Evolutionary conservation across 2,797 vertebrate species (phyloP).

Genomic region (Acestrorhynchus altus): DNA sequence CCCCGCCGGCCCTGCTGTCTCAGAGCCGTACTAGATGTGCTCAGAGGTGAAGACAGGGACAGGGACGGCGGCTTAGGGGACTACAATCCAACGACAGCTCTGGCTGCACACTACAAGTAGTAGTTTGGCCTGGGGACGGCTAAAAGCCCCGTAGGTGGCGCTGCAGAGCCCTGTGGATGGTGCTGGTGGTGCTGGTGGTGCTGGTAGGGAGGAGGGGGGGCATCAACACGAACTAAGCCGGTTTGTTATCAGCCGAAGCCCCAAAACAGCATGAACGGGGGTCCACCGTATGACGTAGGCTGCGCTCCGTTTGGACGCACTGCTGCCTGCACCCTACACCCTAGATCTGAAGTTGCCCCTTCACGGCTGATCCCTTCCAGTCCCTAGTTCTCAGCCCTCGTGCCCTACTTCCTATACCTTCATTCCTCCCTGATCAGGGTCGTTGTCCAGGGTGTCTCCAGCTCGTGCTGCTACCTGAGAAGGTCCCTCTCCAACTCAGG

Average conservation of each 20-base stretch:
- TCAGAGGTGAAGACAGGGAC: too few species aligned
- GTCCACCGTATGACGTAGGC: background rate
- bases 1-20: too few species aligned
- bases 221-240: background rate
- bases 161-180: background rate
- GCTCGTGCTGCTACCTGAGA: too few species aligned
- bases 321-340: background rate
- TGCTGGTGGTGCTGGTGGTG: background rate
- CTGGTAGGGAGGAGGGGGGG: background rate
- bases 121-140: background rate
- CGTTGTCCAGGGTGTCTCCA: background rate
- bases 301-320: background rate
- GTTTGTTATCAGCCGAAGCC: background rate
- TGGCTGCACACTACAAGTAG: too few species aligned
- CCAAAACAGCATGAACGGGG: background rate
- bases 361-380: background rate
- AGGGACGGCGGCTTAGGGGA: too few species aligned
- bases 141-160: background rate
- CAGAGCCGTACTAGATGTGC: too few species aligned
- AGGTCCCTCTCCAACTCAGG: too few species aligned
- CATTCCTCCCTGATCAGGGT: background rate
- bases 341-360: background rate
- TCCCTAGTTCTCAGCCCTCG: background rate
- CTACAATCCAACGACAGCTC: too few species aligned
- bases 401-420: background rate